A percentile compares a stretch with the other conserved stretches of the same genome.
phyloP scores from a whole-genome alignment of 2,113 vertebrate species.

The Pituophis catenifer region DNA sequence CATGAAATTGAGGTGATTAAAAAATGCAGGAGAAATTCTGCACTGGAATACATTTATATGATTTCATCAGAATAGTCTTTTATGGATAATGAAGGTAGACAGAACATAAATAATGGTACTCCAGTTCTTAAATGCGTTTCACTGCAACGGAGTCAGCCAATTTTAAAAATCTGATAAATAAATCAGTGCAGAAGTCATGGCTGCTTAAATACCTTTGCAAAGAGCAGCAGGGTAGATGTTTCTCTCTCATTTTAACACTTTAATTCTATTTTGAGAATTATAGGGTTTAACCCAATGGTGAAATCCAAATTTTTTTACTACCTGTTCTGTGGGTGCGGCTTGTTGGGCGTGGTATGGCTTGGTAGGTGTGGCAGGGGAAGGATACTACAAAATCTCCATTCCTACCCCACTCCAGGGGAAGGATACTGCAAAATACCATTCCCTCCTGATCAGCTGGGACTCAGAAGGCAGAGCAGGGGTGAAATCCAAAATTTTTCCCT shows the following conservation, averaged over 20 bases:
- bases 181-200: background rate
- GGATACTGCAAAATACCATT: no score
- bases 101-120: background rate
- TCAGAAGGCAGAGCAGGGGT: no score
- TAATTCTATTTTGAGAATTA: background rate
- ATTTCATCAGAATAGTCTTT: background rate
- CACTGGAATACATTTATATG: background rate
- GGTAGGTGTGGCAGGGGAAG: no score
- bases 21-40: background rate
- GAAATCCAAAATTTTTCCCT: no score
- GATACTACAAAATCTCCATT: no score
- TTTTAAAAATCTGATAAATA: background rate
- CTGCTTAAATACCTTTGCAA: background rate
- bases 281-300: background rate
- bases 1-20: background rate
- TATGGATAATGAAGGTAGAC: background rate
- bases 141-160: background rate
- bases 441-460: no score
- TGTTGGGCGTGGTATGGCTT: no score
- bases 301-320: no score
- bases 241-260: background rate
- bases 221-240: background rate
- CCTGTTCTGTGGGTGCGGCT: no score
- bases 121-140: background rate
- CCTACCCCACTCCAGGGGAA: no score